A percentile compares a stretch with the other conserved stretches of the same genome.
Conservation (phyloP, 2,888 invertebrate species). For the Gastracanthus pulcherrimus region DNA sequence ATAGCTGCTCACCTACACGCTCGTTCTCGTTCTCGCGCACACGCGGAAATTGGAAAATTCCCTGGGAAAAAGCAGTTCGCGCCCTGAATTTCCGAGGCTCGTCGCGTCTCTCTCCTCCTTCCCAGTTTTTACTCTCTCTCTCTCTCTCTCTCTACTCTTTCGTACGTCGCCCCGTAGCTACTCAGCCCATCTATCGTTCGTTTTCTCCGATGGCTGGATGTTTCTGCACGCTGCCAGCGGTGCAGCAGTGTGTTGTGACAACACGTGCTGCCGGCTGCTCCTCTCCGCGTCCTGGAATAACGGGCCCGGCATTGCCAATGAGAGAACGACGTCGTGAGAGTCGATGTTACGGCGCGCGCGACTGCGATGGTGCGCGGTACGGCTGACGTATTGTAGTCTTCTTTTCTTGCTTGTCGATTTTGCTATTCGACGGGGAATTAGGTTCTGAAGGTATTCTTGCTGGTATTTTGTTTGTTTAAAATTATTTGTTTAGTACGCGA, state of each 20-base stretch:
- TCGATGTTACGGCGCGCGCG: not conserved
- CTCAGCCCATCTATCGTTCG: constrained; percentile 8
- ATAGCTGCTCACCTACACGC: too few relatives aligned
- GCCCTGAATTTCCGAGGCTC: constrained; percentile 54
- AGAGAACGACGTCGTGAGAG: constrained; percentile 35
- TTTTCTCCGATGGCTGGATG: not conserved
- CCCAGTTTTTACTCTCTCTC: not conserved
- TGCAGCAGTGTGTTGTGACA: constrained; percentile 16
- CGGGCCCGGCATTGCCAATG: constrained; percentile 36
- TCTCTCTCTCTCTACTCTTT: not conserved
- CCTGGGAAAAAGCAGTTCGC: constrained; percentile 43
- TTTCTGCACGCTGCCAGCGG: not conserved
- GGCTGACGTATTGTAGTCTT: not conserved
- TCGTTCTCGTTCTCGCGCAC: not conserved
- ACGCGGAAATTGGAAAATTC: constrained; percentile 57
- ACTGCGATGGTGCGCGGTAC: not conserved
- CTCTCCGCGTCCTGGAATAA: constrained; percentile 38
- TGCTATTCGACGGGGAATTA: too few relatives aligned
- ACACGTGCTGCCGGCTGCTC: constrained; percentile 38
- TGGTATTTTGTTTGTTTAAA: not conserved
- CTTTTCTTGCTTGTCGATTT: not conserved
- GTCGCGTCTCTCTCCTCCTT: constrained; percentile 18
- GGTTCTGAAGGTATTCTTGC: not conserved
- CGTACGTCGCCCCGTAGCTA: not conserved
- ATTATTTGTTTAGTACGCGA: too few relatives aligned